Conservation (phyloP, 2,888 invertebrate genomes). For the Drosophila maculinotata region DNA sequence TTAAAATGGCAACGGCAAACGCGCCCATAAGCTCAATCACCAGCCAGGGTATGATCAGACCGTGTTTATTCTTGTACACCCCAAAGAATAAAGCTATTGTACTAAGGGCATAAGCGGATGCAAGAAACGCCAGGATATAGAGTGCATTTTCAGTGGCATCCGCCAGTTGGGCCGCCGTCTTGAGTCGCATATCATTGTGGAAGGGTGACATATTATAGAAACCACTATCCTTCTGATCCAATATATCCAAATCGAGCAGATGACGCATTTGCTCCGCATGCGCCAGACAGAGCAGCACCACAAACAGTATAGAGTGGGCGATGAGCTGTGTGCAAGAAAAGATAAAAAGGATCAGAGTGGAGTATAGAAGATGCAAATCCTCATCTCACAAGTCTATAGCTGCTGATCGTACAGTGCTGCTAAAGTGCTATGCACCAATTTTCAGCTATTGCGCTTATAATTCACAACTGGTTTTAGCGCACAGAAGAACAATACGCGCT, state of each 20-base stretch:
- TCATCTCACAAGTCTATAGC: no score
- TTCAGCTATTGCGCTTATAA: conserved; percentile 7
- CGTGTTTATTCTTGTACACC: conserved; percentile 82
- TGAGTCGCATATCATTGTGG: conserved; percentile 82
- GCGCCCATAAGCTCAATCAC: conserved; percentile 82
- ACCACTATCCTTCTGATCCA: conserved; percentile 84
- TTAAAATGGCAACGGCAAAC: conserved; percentile 69
- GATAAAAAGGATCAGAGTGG: not conserved
- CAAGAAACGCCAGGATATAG: conserved; percentile 75
- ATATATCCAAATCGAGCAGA: conserved; percentile 83
- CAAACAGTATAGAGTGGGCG: conserved; percentile 83
- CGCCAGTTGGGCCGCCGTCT: conserved; percentile 81
- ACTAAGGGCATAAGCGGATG: conserved; percentile 80
- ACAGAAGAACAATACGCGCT: not conserved
- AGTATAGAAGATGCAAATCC: not conserved
- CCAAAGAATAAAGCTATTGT: conserved; percentile 83
- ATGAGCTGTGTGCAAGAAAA: conserved; percentile 74
- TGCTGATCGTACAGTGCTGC: conserved; percentile 7
- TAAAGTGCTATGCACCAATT: not conserved
- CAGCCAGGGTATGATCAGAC: conserved; percentile 84
- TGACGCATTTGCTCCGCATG: conserved; percentile 85
- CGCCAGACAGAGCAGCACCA: conserved; percentile 83
- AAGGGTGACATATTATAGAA: conserved; percentile 83
- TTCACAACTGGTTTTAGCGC: conserved; percentile 45
- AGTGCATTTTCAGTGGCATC: conserved; percentile 81